Base-by-base conservation (phyloP, 2,797 vertebrate species). In the Rhincodon typus region DNA sequence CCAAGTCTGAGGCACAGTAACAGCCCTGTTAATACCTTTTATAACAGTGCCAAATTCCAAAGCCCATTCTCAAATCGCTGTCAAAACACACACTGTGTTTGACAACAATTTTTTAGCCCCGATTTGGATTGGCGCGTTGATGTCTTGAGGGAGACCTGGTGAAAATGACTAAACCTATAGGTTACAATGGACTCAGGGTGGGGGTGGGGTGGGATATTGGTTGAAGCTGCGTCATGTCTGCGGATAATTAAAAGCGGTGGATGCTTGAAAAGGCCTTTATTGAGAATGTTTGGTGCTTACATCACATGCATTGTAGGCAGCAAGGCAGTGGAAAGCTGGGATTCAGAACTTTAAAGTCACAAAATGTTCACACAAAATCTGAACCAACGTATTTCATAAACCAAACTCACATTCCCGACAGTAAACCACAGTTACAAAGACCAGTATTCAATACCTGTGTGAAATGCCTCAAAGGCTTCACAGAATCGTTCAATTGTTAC, bases 71-170 rank as follows among this genome's bases (percentile, higher is more conserved):
- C 70, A 95, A 95, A 77, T 53, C 50, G 69, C 94, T 95, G 94
- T 95, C 94, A 95, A 95, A 95, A 95, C 67, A 95, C 94, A 74
- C 94, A 72, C 42, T 53, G 94, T 95, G 94, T 95, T 95, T 74
- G 94, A 95, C 94, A 95, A 95, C 94, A 95, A 57, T 91, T 34
- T 62, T 91, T 66, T n/a, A 66, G 94, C 6, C 70, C 53, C 70
- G 34, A 72, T 94, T 94, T 72, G 69, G 8, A 53, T 38, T 72
- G 27, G 23, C 25, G 27, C 30, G 53, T 10, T 74, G 69, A 34
- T 27, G 70, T 70, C 93, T 94, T 69, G 42, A 94, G 93, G 67
- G 69, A 50, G 38, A 74, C 7, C 70, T 27, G 70, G 69, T 77
- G 94, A 53, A 77, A 95, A 53, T 77, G 42, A 30, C 46, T 42